Base-by-base conservation (phyloP, 2,888 invertebrate species). In the Drosophila eohydei region DNA sequence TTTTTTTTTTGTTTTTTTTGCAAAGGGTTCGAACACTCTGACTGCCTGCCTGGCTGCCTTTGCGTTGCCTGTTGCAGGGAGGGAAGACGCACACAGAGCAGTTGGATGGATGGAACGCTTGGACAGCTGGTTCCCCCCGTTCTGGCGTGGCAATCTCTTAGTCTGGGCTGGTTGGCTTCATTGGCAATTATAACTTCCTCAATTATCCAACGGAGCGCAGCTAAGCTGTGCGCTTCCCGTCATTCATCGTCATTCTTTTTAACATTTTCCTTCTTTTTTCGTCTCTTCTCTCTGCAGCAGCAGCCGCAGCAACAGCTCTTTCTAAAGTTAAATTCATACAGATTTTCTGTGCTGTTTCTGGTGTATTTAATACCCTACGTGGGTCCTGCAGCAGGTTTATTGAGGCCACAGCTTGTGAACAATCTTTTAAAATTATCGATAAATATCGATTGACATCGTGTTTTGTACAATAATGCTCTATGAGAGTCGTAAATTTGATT, bases 101-200 rank as follows among this genome's bases (percentile, higher is more conserved):
- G 57, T 57, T 32, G 48, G 68, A 60, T 68, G 40, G 54, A 40
- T 54, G 54, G 30, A 40, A n/a, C 59, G 46, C 44, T 46, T 43
- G 71, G 65, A 70, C 71, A 43, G 50, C 41, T 52, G 32, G 74
- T 46, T 46, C 28, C 57, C 57, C 57, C 44, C 52, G 54, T 32
- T 70, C 79, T 50, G 55, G 61, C 58, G 71, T 77, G 76, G 61
- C 80, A 62, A 68, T 61, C 78, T 50, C 68, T 50, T 68, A 51
- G 72, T 60, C 63, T 64, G 77, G 73, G 52, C 70, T 70, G 65
- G 55, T 63, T 78, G 78, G 81, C 68, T 81, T 75, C 86, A 87
- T 87, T 89, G 86, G 86, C 86, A 87, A 87, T 87, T 92, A 92
- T 92, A 90, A 91, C 92, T 92, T 92, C 92, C 92, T 92, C 92